Evolutionary conservation across 2,113 vertebrate species (phyloP).

Genomic region (Manacus vitellinus): DNA sequence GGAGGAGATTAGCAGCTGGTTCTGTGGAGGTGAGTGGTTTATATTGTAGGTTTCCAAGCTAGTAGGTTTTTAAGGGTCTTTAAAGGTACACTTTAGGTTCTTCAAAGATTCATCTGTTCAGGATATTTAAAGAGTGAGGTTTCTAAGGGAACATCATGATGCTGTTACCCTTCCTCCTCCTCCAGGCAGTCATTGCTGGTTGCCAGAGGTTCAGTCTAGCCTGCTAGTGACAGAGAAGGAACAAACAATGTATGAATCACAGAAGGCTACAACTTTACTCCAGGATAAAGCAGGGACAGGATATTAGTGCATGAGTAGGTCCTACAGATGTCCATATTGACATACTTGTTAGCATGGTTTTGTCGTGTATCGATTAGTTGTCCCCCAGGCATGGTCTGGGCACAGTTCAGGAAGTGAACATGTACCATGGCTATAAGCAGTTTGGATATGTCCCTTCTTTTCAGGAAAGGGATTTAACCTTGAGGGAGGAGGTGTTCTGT

Average conservation of each 20-base stretch:
- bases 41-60: neutral
- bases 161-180: neutral
- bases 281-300: neutral
- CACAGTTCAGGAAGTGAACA: neutral
- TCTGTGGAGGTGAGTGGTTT: neutral
- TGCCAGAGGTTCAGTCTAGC: neutral
- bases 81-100: neutral
- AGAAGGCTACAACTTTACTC: neutral
- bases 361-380: neutral
- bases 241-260: neutral
- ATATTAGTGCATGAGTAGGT: neutral
- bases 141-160: neutral
- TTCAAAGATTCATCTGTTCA: neutral
- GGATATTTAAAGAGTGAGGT: neutral
- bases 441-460: neutral
- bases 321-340: neutral
- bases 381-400: neutral
- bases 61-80: neutral
- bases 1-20: neutral
- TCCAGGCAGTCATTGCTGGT: neutral
- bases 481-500: neutral
- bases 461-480: neutral
- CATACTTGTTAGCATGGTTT: neutral
- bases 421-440: neutral
- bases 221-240: neutral